phyloP scores from a whole-genome alignment of 2,113 vertebrate genomes.

The Bungarus multicinctus region DNA sequence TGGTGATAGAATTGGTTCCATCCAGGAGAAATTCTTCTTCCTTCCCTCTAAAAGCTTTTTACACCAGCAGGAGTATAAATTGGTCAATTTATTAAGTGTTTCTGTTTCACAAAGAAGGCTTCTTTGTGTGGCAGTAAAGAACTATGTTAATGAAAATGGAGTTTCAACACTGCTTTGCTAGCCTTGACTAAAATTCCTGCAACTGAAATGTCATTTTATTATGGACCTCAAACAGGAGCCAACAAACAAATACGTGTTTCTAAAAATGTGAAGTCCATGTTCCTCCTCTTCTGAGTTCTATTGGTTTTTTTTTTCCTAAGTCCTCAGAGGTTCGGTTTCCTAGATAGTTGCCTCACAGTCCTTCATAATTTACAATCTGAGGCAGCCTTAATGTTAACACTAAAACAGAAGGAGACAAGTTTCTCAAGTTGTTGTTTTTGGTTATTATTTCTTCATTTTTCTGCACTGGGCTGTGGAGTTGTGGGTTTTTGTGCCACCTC shows the following conservation, averaged over 20 bases:
- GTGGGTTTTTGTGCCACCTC: neutral
- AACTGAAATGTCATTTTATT: neutral
- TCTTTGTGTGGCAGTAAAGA: slow-evolving; percentile 24
- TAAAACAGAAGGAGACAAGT: neutral
- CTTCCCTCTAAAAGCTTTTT: slow-evolving; percentile 34
- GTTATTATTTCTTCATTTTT: neutral
- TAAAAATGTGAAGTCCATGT: neutral
- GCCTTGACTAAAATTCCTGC: slow-evolving; percentile 27
- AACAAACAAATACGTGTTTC: slow-evolving; percentile 19
- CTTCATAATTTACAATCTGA: neutral
- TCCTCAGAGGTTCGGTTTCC: neutral
- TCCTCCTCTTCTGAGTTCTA: neutral
- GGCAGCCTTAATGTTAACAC: neutral
- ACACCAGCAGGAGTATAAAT: slow-evolving; percentile 40
- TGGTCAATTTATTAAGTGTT: slow-evolving; percentile 49
- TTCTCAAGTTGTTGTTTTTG: neutral
- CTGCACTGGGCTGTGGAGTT: neutral
- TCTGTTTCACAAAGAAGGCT: slow-evolving; percentile 32
- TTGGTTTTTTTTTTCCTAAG: neutral
- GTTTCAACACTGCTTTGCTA: slow-evolving; percentile 33
- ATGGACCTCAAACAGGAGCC: slow-evolving; percentile 36
- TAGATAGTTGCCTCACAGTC: neutral
- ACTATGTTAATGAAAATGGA: slow-evolving; percentile 37
- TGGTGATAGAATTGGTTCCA: slow-evolving; percentile 10
- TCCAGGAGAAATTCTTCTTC: slow-evolving; percentile 26